Evolutionary conservation across 2,888 invertebrate species (phyloP), one percentile per base, ranked within the genome.

Genomic region (Pilophorus perplexus): DNA sequence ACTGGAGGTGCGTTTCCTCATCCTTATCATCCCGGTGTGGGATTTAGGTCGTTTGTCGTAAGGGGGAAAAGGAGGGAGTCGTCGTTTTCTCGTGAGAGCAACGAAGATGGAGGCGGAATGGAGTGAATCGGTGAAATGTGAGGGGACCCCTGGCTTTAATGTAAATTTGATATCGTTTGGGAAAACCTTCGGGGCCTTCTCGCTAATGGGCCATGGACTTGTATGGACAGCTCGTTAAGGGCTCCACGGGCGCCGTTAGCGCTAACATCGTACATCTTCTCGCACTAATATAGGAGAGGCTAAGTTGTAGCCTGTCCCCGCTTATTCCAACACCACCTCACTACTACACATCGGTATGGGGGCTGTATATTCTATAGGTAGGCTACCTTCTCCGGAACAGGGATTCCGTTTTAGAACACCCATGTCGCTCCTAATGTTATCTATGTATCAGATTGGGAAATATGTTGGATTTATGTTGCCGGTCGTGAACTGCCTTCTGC

Each of bases 111-210:
- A 14, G 52, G 27, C 25, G 28, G 28, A 28, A 28, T 3, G 28
- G 27, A 25, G 28, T 18, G 52, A 28, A 12, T 52, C 46, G 28
- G 46, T 62, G 62, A 62, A 62, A 46, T 62, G 62, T 33, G 62
- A 62, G 46, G 27, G 33, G n/a, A n/a, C n/a, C n/a, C 33, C 46
- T 28, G 40, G 42, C 62, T 62, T 62, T 62, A 62, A 62, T 62
- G 62, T 62, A 62, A 62, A 62, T 62, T 62, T 62, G 62, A 62
- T 62, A 62, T 62, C 62, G 59, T 59, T 44, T 25, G 62, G 59
- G 59, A 59, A 48, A 33, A 33, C 33, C 33, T 42, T n/a, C 27
- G 52, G 23, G 52, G 44, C 48, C n/a, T n/a, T n/a, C n/a, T n/a
- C n/a, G 62, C 62, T 62, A 62, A 62, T 62, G 62, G 62, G 27